phyloP scores from a whole-genome alignment of 2,797 vertebrate genomes.

The Anguilla megastoma region DNA sequence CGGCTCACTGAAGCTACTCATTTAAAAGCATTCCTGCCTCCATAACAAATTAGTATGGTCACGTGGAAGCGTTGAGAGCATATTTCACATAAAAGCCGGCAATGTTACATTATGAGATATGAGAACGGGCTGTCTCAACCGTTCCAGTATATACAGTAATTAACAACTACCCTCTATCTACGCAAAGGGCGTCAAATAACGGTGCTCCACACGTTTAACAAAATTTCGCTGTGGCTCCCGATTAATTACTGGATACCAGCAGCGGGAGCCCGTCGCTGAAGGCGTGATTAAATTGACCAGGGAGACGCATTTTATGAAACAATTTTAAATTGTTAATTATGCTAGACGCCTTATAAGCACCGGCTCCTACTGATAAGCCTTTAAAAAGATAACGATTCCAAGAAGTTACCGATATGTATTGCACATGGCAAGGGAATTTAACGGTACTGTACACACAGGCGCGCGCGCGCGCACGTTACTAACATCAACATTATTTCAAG shows the following conservation, averaged over 20 bases:
- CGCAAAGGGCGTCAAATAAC: not conserved
- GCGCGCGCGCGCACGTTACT: not conserved
- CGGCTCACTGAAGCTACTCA: not conserved
- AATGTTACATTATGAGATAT: not conserved
- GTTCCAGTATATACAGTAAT: not conserved
- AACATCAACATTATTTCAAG: not conserved
- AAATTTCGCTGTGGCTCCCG: not conserved
- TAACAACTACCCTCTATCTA: not conserved
- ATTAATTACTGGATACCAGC: conserved; percentile 4
- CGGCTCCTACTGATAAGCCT: not conserved
- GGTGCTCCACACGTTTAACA: conserved; percentile 30
- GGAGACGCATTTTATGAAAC: not conserved
- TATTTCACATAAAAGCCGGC: not conserved
- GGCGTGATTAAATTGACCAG: not conserved
- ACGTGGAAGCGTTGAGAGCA: not conserved
- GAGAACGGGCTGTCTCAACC: not conserved
- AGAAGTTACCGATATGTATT: not conserved
- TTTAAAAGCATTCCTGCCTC: not conserved
- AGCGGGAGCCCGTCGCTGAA: not conserved
- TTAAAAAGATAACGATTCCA: not conserved
- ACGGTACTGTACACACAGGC: not conserved
- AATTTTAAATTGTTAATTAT: not conserved
- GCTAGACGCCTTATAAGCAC: not conserved
- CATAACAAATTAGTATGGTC: not conserved
- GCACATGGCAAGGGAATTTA: not conserved